Base-by-base conservation (phyloP, 2,797 vertebrate genomes). In the Ispidina picta region DNA sequence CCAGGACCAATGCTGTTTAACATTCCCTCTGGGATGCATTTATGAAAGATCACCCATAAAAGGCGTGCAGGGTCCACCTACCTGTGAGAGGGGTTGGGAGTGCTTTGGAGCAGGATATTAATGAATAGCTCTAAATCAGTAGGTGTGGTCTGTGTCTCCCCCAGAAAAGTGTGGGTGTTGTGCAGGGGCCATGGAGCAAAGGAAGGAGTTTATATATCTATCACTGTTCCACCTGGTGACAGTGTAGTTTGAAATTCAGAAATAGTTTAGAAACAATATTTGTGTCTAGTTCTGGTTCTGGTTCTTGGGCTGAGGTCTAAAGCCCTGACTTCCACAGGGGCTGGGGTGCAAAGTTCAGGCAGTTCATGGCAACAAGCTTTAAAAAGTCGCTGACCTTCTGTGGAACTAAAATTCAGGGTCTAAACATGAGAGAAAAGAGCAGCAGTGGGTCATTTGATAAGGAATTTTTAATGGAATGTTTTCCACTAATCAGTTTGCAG, bases 121-220 rank as follows among this genome's bases (percentile, higher is more conserved):
- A 56, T 68, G n/a, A 62, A 62, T 44, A 43, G 20, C 28, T 63
- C 23, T 62, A 44, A 72, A 68, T 46, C 20, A 58, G 43, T 16
- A 68, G 10, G 18, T 2, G 22, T 6, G 1, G 15, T 0, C 26
- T 9, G 43, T 7, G 14, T 1, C 29, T 33, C 22, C 35, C 43
- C 22, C 49, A 17, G 13, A 43, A 23, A 2, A 8, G 9, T 3
- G 2, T 4, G 14, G 20, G 1, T 21, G 46, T 8, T 21, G 21
- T 9, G 31, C 49, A 20, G 58, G 18, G 63, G 2, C 3, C 6
- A 6, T 46, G 62, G 20, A 28, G 35, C 74, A 73, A 48, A 55
- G 29, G 11, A 60, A 33, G 28, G 10, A 9, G 5, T 1, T 0
- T 25, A 16, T 8, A 37, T 13, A 20, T 29, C 39, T 35, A 0